Evolutionary conservation across 2,113 vertebrate species (phyloP).

Genomic region (Halichoeres trimaculatus): DNA sequence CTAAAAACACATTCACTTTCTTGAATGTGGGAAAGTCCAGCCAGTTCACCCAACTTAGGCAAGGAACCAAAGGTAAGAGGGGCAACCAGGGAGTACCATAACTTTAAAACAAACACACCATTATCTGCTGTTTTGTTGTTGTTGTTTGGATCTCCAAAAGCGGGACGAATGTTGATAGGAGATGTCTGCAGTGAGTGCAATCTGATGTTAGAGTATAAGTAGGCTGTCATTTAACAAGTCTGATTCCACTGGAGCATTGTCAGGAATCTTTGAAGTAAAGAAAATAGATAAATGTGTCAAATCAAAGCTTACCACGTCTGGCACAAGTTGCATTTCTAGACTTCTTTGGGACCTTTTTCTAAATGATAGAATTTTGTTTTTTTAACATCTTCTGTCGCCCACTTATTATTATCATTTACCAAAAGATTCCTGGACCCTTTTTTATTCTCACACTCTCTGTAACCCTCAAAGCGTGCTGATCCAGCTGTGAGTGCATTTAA

Average conservation of each 20-base stretch:
- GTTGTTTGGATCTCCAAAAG: constrained; percentile 14
- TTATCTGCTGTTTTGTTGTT: constrained; percentile 38
- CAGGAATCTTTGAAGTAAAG: neutral
- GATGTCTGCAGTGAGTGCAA: neutral
- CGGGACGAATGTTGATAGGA: constrained; percentile 22
- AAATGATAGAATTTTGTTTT: neutral
- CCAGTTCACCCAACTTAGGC: constrained; percentile 50
- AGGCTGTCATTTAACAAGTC: neutral
- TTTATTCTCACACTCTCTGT: neutral
- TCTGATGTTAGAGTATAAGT: neutral
- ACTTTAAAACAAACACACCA: constrained; percentile 56
- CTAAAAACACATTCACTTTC: constrained; percentile 45
- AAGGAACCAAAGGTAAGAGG: constrained; percentile 23
- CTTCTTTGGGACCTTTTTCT: neutral
- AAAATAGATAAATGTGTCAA: neutral
- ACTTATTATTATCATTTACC: neutral
- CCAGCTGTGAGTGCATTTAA: constrained; percentile 2
- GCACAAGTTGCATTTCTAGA: neutral
- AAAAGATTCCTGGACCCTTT: neutral
- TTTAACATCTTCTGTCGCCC: neutral
- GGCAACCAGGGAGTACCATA: constrained; percentile 5
- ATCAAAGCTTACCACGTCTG: neutral
- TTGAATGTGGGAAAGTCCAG: constrained; percentile 67
- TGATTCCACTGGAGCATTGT: neutral
- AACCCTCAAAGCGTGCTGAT: neutral